Conservation (phyloP, 2,797 vertebrate genomes). For the Rhinophrynus dorsalis region DNA sequence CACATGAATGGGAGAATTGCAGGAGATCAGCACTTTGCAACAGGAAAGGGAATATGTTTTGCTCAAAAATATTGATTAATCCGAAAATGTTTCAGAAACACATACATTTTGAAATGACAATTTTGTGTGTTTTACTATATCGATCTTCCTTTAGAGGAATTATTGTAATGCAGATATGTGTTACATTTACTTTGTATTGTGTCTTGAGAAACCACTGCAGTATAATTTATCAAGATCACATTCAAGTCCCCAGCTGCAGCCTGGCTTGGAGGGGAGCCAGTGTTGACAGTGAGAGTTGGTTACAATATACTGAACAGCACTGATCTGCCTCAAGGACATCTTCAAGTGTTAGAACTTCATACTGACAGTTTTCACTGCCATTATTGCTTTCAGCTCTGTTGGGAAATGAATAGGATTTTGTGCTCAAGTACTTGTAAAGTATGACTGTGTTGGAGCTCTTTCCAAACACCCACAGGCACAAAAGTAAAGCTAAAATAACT, state of each 20-base stretch:
- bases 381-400: neutral
- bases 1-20: too few relatives aligned
- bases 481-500: too few relatives aligned
- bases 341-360: neutral
- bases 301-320: neutral
- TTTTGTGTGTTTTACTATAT: too few relatives aligned
- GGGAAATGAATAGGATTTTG: conserved; percentile 11
- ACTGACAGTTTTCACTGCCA: neutral
- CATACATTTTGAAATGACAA: too few relatives aligned
- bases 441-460: too few relatives aligned
- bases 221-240: conserved; percentile 1
- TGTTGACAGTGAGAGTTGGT: neutral
- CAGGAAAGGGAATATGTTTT: neutral
- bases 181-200: neutral
- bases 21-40: neutral
- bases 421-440: too few relatives aligned
- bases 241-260: neutral
- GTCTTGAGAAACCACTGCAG: neutral
- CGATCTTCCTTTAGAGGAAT: neutral
- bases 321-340: conserved; percentile 27
- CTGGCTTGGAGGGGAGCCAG: neutral
- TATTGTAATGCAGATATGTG: neutral
- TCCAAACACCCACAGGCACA: too few relatives aligned
- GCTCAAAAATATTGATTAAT: neutral
- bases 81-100: too few relatives aligned